These are phyloP conservation scores for Zenarchopterus dispar DNA, from an alignment of 2,797 vertebrate species.

Conservation along the genomic window DNA sequence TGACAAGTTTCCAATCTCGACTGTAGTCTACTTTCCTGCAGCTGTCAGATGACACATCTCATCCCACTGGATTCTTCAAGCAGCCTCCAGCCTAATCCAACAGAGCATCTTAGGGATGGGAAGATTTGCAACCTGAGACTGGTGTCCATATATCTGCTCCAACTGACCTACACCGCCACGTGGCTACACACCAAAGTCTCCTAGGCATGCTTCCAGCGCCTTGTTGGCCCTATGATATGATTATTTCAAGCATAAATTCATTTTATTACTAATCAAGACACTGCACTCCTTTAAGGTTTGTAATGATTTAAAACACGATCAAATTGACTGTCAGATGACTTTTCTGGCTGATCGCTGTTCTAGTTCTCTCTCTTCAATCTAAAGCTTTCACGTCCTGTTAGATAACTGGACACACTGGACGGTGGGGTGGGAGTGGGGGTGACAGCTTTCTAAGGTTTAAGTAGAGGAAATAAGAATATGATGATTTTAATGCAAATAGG, in stretches of 20 bases:
- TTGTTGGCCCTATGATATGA: no score
- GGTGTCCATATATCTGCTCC: not conserved
- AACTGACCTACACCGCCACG: not conserved
- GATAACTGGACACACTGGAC: conserved; percentile 8
- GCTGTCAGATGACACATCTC: no score
- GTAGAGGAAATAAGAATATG: not conserved
- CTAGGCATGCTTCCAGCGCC: no score
- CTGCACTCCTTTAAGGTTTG: no score
- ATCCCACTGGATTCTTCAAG: no score
- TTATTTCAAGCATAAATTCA: no score
- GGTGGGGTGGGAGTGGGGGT: not conserved
- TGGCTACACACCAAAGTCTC: not conserved
- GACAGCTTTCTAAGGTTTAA: not conserved
- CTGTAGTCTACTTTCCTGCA: no score
- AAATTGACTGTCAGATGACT: no score
- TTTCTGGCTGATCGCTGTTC: no score
- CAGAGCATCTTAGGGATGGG: not conserved
- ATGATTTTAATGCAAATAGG: not conserved
- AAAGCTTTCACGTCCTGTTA: conserved; percentile 22
- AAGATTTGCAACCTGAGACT: not conserved
- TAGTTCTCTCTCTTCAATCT: not conserved
- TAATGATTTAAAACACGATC: no score
- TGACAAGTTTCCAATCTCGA: no score
- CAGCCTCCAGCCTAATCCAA: not conserved
- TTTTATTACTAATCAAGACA: no score